Evolutionary conservation across 1,140 invertebrate species (phyloP).

Genomic region (Radopholus similis): DNA sequence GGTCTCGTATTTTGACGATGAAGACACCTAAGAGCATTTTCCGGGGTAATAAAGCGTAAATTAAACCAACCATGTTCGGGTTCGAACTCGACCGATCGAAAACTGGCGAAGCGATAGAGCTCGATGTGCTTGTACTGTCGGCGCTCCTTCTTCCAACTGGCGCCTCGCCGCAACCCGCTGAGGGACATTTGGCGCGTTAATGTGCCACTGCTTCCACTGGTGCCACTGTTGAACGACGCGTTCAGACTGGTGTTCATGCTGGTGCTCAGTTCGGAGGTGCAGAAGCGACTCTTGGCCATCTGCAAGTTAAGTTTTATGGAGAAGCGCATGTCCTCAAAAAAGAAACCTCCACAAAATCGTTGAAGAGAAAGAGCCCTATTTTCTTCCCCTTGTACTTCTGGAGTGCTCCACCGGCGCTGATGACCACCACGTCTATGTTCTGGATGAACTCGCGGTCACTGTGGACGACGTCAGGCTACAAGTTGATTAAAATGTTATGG

Average conservation of each 20-base stretch:
- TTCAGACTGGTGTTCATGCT: conserved; percentile 11
- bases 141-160: conserved; percentile 20
- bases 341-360: conserved; percentile 34
- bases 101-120: conserved; percentile 18
- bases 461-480: conserved; percentile 21
- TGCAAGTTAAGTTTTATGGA: conserved; percentile 15
- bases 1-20: conserved; percentile 30
- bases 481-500: neutral
- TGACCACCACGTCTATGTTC: conserved; percentile 25
- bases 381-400: conserved; percentile 31
- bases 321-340: neutral
- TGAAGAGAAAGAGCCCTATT: conserved; percentile 32
- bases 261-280: conserved; percentile 4
- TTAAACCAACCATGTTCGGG: neutral
- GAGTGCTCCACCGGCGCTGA: conserved; percentile 30
- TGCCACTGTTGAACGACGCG: conserved; percentile 5
- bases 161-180: conserved; percentile 7
- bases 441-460: conserved; percentile 27
- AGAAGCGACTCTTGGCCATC: conserved; percentile 26
- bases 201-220: conserved; percentile 17
- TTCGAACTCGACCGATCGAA: conserved; percentile 22
- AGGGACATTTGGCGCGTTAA: conserved; percentile 31
- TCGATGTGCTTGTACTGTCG: conserved; percentile 30
- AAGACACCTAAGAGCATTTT: too few species aligned
- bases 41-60: conserved; percentile 5